These are phyloP conservation scores for Epirrhoe alternata DNA, from an alignment of 2,888 invertebrate species.

Conservation along the genomic window DNA sequence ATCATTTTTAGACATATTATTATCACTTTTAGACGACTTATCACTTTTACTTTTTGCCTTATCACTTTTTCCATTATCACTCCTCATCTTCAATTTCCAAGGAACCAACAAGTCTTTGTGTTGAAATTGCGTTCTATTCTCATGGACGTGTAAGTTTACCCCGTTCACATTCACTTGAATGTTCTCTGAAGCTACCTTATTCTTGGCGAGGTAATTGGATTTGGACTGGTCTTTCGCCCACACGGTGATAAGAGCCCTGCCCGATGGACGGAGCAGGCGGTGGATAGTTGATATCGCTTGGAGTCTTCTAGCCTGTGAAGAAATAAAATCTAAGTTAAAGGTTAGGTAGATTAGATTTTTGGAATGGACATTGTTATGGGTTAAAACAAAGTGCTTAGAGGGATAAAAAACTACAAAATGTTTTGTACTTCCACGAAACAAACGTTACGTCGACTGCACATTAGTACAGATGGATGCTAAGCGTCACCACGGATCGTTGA, in stretches of 20 bases:
- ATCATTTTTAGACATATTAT: conserved; percentile 1
- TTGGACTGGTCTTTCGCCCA: conserved; percentile 97
- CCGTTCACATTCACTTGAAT: conserved; percentile 57
- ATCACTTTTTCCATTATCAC: neutral
- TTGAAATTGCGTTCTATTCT: conserved; percentile 95
- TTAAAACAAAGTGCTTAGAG: too few species aligned
- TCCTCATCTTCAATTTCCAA: conserved; percentile 89
- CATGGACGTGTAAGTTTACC: conserved; percentile 90
- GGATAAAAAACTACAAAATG: too few species aligned
- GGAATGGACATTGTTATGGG: too few species aligned
- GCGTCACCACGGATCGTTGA: too few species aligned
- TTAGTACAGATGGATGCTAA: too few species aligned
- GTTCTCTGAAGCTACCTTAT: conserved; percentile 47
- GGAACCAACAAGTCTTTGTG: conserved; percentile 97
- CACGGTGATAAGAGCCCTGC: conserved; percentile 94
- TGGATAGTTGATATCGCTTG: conserved; percentile 91
- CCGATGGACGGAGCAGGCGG: conserved; percentile 89
- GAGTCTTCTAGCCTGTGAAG: conserved; percentile 87
- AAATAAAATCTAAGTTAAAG: neutral
- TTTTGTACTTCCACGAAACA: too few species aligned
- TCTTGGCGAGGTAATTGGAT: conserved; percentile 76
- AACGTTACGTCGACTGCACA: too few species aligned
- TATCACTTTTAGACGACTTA: conserved; percentile 6
- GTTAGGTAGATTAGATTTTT: too few species aligned
- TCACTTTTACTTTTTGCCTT: conserved; percentile 1